Evolutionary conservation across 2,113 vertebrate species (phyloP).

Genomic region (Sebastes fasciatus): DNA sequence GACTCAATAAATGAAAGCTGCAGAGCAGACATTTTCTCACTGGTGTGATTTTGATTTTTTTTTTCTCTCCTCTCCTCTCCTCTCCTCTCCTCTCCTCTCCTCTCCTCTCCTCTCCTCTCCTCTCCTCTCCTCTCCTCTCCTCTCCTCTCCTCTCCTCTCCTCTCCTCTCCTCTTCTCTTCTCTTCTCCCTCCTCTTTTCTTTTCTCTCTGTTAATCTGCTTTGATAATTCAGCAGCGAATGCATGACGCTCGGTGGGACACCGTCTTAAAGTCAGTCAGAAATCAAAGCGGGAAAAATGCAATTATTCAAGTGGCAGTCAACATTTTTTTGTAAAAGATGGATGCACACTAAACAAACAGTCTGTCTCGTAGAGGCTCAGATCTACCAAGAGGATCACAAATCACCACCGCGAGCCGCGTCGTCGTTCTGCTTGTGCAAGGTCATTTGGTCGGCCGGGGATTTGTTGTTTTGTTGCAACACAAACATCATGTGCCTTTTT

Average conservation of each 20-base stretch:
- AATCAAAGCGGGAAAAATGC: constrained; percentile 66
- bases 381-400: constrained; percentile 51
- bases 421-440: constrained; percentile 42
- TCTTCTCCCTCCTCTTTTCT: constrained; percentile 25
- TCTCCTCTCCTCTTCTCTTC: not conserved
- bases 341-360: constrained; percentile 24
- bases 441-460: constrained; percentile 41
- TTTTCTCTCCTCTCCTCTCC: not conserved
- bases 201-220: constrained; percentile 69
- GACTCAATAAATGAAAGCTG: constrained; percentile 69
- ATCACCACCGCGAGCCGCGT: constrained; percentile 24
- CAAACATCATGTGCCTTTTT: constrained; percentile 18
- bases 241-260: constrained; percentile 57
- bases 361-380: constrained; percentile 33
- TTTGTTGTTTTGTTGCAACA: constrained; percentile 16
- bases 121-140: not conserved
- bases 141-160: not conserved
- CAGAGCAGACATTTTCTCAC: constrained; percentile 59
- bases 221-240: constrained; percentile 62
- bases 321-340: constrained; percentile 64
- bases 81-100: not conserved
- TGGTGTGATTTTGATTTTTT: constrained; percentile 48
- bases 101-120: not conserved
- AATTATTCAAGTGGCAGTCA: constrained; percentile 71
- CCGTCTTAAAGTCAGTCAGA: constrained; percentile 62